phyloP scores from a whole-genome alignment of 2,113 vertebrate species.

The Chionis minor region DNA sequence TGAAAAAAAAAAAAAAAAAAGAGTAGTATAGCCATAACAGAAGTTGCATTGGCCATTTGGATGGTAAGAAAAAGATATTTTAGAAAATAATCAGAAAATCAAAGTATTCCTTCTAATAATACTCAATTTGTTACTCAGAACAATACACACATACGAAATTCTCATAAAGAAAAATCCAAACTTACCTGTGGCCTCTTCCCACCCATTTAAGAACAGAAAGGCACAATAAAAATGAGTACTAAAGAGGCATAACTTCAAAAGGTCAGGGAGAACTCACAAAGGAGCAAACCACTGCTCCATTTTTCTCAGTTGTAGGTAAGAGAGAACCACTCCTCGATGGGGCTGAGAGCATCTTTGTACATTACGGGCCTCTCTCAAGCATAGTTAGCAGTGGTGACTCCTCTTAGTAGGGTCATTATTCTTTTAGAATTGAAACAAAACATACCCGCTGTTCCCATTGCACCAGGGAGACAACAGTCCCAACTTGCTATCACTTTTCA shows the following conservation, averaged over 20 bases:
- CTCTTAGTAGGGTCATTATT: background rate
- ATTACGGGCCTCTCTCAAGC: background rate
- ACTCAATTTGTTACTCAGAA: background rate
- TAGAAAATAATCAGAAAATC: background rate
- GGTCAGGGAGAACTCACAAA: background rate
- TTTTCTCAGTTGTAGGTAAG: rapidly evolving
- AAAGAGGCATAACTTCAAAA: background rate
- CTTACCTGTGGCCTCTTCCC: background rate
- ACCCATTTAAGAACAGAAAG: background rate
- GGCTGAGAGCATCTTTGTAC: background rate
- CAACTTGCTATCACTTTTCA: background rate
- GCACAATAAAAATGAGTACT: background rate
- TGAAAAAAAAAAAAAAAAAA: background rate
- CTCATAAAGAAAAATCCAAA: background rate
- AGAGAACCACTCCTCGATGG: background rate
- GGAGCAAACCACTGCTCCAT: rapidly evolving
- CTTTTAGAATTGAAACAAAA: background rate
- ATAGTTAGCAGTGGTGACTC: background rate
- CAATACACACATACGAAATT: background rate
- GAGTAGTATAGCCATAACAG: background rate
- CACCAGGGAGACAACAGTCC: background rate
- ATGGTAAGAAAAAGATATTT: background rate
- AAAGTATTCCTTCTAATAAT: background rate
- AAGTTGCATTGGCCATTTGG: background rate
- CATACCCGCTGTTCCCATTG: background rate